These are phyloP conservation scores for Recurvirostra avosetta DNA, from an alignment of 2,113 vertebrate species.

Conservation along the genomic window DNA sequence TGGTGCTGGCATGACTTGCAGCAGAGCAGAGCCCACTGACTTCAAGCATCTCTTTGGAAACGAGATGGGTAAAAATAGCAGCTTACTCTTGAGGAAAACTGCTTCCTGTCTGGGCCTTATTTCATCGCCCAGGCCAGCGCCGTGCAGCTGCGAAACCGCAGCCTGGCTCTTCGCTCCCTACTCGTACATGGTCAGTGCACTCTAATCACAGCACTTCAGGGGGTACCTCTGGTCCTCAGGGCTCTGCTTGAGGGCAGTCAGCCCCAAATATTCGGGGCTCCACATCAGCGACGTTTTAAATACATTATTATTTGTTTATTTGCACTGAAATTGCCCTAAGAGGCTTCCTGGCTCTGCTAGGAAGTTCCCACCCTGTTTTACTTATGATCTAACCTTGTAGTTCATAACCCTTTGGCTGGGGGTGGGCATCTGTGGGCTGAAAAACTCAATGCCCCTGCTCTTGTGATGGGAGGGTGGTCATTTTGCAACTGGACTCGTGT, in stretches of 20 bases:
- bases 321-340: background rate
- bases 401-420: background rate
- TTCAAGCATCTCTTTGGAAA: background rate
- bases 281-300: background rate
- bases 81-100: constrained; percentile 44
- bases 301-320: background rate
- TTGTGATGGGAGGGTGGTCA: background rate
- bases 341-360: background rate
- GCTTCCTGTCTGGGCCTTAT: constrained; percentile 42
- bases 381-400: constrained; percentile 27
- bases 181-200: background rate
- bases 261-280: background rate
- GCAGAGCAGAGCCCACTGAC: background rate
- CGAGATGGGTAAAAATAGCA: constrained; percentile 53
- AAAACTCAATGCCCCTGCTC: background rate
- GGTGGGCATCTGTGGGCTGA: background rate
- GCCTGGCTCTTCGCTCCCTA: background rate
- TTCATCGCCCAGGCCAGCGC: background rate
- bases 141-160: background rate
- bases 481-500: background rate
- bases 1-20: background rate
- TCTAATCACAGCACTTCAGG: accelerated
- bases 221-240: background rate
- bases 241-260: background rate
- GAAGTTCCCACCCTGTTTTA: constrained; percentile 56